Conservation (phyloP, 23 tunicate genomes). For the Styela clava region DNA sequence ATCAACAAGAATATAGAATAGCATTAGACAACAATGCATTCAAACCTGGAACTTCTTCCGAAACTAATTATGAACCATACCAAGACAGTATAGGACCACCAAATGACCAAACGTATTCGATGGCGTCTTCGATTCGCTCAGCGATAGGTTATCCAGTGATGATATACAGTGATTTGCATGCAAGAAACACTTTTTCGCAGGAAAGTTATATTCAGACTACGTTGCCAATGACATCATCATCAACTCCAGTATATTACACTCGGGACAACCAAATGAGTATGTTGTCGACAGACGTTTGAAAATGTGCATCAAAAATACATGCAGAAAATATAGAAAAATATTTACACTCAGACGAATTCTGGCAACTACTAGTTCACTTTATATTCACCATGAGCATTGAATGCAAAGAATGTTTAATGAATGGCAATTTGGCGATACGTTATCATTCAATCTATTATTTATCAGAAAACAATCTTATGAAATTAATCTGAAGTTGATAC, state of each 20-base stretch:
- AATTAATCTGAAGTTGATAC: too few relatives aligned
- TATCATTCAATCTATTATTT: too few relatives aligned
- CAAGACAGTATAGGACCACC: not conserved
- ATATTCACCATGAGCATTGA: too few relatives aligned
- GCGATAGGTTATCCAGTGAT: not conserved
- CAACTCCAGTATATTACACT: not conserved
- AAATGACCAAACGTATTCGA: not conserved
- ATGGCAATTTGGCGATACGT: too few relatives aligned
- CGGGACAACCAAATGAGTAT: not conserved
- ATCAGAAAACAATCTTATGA: too few relatives aligned
- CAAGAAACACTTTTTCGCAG: not conserved
- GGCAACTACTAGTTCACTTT: too few relatives aligned
- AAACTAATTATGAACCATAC: not conserved
- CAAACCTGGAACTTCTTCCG: not conserved
- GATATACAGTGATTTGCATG: not conserved
- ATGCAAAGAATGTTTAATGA: too few relatives aligned
- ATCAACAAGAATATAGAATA: not conserved
- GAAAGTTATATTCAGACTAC: not conserved
- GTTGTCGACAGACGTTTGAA: not conserved
- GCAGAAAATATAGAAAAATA: too few relatives aligned
- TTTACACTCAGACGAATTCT: too few relatives aligned
- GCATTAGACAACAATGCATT: not conserved
- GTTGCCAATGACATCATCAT: not conserved
- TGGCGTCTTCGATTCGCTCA: not conserved
- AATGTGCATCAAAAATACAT: too few relatives aligned